Percentiles rank a stretch among this genome's conserved stretches.
Conservation (phyloP, 2,888 invertebrate genomes). For the Acrobasis suavella region DNA sequence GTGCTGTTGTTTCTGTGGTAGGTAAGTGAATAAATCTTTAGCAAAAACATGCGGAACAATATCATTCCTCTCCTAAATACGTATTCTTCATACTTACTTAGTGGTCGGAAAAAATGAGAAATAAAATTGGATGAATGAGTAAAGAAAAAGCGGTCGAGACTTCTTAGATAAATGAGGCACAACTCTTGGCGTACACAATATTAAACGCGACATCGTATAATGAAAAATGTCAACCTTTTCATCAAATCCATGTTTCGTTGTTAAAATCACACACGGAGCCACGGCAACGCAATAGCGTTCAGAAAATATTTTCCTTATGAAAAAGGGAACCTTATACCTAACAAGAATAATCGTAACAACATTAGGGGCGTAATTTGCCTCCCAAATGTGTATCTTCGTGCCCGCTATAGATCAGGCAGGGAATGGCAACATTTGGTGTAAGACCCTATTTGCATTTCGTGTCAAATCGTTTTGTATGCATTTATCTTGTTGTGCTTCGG, state of each 20-base stretch:
- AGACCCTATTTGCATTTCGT: constrained; percentile 23
- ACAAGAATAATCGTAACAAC: constrained; percentile 56
- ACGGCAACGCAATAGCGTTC: constrained; percentile 31
- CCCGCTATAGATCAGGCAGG: constrained; percentile 38
- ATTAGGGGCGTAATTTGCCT: constrained; percentile 66
- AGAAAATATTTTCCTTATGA: constrained; percentile 22
- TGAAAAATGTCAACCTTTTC: not conserved
- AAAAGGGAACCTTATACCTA: constrained; percentile 26
- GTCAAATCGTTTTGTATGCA: constrained; percentile 26
- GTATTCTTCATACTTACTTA: no score
- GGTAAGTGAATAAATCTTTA: no score
- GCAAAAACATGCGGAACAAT: no score
- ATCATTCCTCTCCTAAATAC: no score
- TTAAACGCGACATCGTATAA: not conserved
- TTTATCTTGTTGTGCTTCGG: constrained; percentile 18
- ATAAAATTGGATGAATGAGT: no score
- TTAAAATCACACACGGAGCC: constrained; percentile 31
- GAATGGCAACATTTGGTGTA: constrained; percentile 23
- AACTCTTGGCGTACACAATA: not conserved
- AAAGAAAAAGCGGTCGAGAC: no score
- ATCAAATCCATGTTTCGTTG: constrained; percentile 25
- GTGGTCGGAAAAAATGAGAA: no score
- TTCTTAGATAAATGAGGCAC: no score
- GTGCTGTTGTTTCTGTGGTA: no score
- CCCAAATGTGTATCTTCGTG: constrained; percentile 55